Evolutionary conservation across 2,797 vertebrate genomes (phyloP), one percentile per base, ranked within the genome.

Genomic region (Steatocranus sp.): DNA sequence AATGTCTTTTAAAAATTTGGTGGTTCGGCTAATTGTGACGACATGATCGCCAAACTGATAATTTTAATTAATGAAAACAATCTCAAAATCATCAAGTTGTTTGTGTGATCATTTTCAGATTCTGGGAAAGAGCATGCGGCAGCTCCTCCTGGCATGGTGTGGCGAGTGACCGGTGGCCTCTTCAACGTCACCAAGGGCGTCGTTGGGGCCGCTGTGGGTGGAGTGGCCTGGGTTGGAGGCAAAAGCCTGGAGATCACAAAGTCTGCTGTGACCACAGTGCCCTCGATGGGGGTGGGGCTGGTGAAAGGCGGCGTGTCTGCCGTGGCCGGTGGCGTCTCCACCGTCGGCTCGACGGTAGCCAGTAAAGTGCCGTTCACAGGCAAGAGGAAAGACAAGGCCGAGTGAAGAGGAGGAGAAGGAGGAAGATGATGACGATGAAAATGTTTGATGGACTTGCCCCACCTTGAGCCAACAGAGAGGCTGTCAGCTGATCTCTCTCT

Each of bases 381-480:
- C 73, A 97, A 97, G 93, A 94, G 91, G 75, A 97, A 97, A 87
- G 96, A 97, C 89, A 97, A 97, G 81, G 94, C 96, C 0, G 96
- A 97, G 94, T 97, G 93, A 97, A 20, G 85, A 78, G 1, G 74
- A 73, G 5, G 84, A 84, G 4, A 41, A 78, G 0, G 68, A 56
- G 1, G 46, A 27, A 1, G 34, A 78, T 0, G 82, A 80, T 1
- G 32, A 82, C 0, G 14, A 56, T n/a, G 53, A 50, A 25, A 80
- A 83, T 3, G 61, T 87, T 88, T 83, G 76, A 89, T 78, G 83
- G 85, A 86, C 78, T 80, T 79, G 73, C 90, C 89, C 91, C 82
- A 34, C 82, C 90, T 88, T 93, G 91, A 93, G 93, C 93, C 93
- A 89, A 82, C 56, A 75, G 81, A 83, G 77, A 87, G 75, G 76